Percentiles rank a stretch among this genome's conserved stretches.
Conservation (phyloP, 2,888 invertebrate species). For the Pseudococcus jackbeardsleyi region DNA sequence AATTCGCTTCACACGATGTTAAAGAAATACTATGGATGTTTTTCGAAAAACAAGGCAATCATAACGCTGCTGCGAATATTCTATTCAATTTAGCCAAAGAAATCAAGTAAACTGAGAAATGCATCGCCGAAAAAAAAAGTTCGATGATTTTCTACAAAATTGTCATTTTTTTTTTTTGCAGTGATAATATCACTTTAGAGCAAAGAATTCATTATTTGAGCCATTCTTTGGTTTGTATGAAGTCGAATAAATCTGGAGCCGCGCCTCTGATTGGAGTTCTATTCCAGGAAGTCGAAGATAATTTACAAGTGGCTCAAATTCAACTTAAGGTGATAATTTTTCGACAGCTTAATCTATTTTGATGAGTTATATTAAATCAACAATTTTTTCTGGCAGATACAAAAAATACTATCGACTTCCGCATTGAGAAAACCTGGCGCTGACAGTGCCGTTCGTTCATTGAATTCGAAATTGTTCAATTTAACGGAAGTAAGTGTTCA, state of each 20-base stretch:
- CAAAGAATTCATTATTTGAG: conserved; percentile 92
- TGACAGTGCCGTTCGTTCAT: conserved; percentile 76
- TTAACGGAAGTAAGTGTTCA: conserved; percentile 80
- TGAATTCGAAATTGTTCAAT: conserved; percentile 87
- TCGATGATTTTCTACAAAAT: conserved; percentile 39
- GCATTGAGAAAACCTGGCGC: conserved; percentile 55
- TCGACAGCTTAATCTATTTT: neutral
- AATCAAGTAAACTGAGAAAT: conserved; percentile 64
- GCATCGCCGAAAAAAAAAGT: neutral
- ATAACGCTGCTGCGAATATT: conserved; percentile 91
- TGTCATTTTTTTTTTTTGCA: conserved; percentile 70
- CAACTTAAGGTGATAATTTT: conserved; percentile 73
- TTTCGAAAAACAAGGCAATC: conserved; percentile 92
- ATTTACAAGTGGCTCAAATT: conserved; percentile 90
- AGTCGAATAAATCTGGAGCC: conserved; percentile 76
- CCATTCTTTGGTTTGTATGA: conserved; percentile 94
- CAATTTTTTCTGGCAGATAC: conserved; percentile 14
- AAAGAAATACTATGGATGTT: conserved; percentile 95
- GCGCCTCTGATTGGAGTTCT: conserved; percentile 82
- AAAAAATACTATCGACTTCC: conserved; percentile 64
- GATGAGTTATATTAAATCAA: neutral
- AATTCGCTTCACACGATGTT: conserved; percentile 61
- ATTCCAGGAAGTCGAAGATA: conserved; percentile 91
- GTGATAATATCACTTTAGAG: conserved; percentile 80
- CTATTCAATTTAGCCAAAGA: conserved; percentile 87